Conservation (phyloP, 2,888 invertebrate species). For the Tanypteryx hageni region DNA sequence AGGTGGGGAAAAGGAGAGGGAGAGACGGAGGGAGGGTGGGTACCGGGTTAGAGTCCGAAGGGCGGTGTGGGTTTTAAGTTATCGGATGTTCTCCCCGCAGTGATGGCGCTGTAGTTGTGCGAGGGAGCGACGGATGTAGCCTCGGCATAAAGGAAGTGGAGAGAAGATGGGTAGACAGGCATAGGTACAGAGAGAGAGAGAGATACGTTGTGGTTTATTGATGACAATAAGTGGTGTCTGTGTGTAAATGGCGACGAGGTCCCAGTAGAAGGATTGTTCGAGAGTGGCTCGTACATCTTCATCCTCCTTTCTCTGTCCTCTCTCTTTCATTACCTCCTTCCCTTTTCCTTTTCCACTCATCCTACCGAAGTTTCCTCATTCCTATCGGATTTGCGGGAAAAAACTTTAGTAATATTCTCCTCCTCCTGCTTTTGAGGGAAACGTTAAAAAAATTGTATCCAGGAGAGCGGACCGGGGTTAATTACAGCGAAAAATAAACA, state of each 20-base stretch:
- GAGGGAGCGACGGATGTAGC: not conserved
- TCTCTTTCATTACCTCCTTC: too few species aligned
- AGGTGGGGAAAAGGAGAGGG: not conserved
- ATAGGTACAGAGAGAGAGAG: not conserved
- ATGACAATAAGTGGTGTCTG: too few species aligned
- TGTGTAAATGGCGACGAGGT: not conserved
- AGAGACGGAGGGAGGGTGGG: not conserved
- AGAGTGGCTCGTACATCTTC: not conserved
- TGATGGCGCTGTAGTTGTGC: not conserved
- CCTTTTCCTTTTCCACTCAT: too few species aligned
- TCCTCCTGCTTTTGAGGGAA: too few species aligned
- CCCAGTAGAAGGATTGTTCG: not conserved
- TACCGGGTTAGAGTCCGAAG: not conserved
- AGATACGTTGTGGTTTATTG: not conserved
- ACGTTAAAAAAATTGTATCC: too few species aligned
- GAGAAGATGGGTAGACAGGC: not conserved
- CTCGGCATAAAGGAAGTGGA: not conserved
- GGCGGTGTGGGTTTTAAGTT: not conserved
- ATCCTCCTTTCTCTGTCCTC: not conserved
- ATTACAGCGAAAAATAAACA: not conserved
- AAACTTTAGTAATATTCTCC: too few species aligned
- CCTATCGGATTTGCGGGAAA: too few species aligned
- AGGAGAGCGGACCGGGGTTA: not conserved
- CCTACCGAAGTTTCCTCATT: too few species aligned
- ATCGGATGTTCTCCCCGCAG: not conserved